A percentile compares a stretch with the other conserved stretches of the same genome.
These are phyloP conservation scores for Neomorphus geoffroyi DNA, from an alignment of 2,797 vertebrate genomes.

Conservation along the genomic window DNA sequence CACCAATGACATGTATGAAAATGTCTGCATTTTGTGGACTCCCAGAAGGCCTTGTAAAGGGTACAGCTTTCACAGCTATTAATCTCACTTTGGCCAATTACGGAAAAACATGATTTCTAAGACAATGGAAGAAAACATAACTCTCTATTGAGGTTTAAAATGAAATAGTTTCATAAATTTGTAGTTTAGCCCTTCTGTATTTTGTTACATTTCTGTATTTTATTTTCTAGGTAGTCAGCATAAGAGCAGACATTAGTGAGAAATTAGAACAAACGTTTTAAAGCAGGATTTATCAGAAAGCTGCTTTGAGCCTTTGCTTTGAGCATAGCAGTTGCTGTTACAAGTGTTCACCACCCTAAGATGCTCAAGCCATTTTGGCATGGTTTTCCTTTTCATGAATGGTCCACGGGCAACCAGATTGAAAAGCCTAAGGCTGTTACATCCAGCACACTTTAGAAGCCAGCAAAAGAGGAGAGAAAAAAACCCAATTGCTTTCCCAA, in stretches of 20 bases:
- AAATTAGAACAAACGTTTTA: background rate
- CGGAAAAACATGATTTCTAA: background rate
- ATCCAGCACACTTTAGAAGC: background rate
- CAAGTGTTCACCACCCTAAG: background rate
- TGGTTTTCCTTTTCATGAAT: background rate
- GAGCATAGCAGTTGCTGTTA: background rate
- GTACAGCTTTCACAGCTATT: background rate
- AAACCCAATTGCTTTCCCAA: background rate
- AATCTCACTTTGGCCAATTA: constrained; percentile 29
- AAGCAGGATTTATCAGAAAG: background rate
- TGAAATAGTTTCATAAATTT: constrained; percentile 17
- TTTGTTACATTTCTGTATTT: background rate
- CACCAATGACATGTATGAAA: background rate
- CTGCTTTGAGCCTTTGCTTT: background rate
- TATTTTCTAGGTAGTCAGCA: background rate
- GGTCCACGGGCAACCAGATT: background rate
- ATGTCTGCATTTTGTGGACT: background rate
- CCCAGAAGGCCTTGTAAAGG: background rate
- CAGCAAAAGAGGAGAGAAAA: background rate
- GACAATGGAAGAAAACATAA: background rate
- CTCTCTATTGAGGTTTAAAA: background rate
- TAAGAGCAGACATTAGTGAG: background rate
- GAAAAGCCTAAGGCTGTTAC: background rate
- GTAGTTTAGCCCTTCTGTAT: background rate
- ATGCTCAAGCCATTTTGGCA: background rate